Evolutionary conservation across 2,888 invertebrate species (phyloP).

Genomic region (Mesopsocus fuscifrons): DNA sequence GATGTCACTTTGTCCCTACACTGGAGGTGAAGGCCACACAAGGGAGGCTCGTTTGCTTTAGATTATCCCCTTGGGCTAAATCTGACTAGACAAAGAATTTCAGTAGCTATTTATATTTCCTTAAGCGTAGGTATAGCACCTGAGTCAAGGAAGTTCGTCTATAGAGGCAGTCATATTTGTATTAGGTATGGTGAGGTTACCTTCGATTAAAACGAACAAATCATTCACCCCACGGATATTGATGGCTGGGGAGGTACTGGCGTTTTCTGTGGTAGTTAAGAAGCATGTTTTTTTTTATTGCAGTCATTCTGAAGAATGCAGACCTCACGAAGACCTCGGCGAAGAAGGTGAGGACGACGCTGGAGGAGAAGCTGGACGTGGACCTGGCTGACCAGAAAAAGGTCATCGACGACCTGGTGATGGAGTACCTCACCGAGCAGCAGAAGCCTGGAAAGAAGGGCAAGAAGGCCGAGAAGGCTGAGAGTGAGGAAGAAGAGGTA

Average conservation of each 20-base stretch:
- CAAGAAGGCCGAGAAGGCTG: constrained; percentile 26
- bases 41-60: not conserved
- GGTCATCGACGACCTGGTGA: constrained; percentile 72
- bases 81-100: too few relatives aligned
- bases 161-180: too few relatives aligned
- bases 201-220: too few relatives aligned
- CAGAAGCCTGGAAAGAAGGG: constrained; percentile 23
- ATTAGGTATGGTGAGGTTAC: too few relatives aligned
- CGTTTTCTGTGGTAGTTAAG: too few relatives aligned
- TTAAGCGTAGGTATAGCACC: too few relatives aligned
- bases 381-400: constrained; percentile 58
- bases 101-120: too few relatives aligned
- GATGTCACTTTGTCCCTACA: constrained; percentile 5
- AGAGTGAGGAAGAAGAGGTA: constrained; percentile 28
- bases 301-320: constrained; percentile 73
- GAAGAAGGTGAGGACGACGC: constrained; percentile 70
- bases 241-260: too few relatives aligned
- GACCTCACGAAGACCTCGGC: constrained; percentile 69
- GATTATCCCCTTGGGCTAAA: not conserved
- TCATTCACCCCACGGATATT: too few relatives aligned
- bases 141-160: too few relatives aligned
- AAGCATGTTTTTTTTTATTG: too few relatives aligned
- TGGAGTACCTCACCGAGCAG: constrained; percentile 44
- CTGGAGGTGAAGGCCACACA: not conserved
- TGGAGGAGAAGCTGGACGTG: constrained; percentile 60